These are phyloP conservation scores for Graphium colonna DNA, from an alignment of 2,888 invertebrate species.

Conservation along the genomic window DNA sequence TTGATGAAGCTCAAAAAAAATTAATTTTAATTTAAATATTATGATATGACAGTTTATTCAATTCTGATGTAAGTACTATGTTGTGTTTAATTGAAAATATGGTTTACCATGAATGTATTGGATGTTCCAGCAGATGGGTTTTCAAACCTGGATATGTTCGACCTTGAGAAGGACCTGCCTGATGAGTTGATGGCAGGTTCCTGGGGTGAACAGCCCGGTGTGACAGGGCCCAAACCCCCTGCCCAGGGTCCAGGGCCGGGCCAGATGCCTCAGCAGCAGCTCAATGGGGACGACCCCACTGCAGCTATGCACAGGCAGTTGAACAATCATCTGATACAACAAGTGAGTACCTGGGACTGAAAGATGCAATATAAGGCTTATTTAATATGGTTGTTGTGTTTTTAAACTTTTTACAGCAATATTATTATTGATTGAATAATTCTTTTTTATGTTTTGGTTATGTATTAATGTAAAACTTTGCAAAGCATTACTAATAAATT, in stretches of 20 bases:
- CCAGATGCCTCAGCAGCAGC: slow-evolving; percentile 78
- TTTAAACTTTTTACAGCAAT: no score
- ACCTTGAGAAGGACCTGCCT: slow-evolving; percentile 94
- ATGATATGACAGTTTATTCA: no score
- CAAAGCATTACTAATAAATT: slow-evolving; percentile 50
- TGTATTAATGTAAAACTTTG: slow-evolving; percentile 3
- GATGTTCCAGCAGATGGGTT: slow-evolving; percentile 83
- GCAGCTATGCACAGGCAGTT: slow-evolving; percentile 81
- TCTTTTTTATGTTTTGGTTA: no score
- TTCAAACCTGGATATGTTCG: slow-evolving; percentile 91
- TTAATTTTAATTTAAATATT: no score
- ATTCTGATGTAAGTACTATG: no score
- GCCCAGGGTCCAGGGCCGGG: slow-evolving; percentile 88
- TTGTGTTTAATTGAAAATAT: no score
- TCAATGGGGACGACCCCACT: slow-evolving; percentile 85
- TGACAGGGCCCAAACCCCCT: slow-evolving; percentile 86
- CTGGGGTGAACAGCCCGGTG: slow-evolving; percentile 86
- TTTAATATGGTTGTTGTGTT: slow-evolving; percentile 29
- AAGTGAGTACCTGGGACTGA: slow-evolving; percentile 72
- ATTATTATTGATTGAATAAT: no score
- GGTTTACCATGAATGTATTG: slow-evolving; percentile 15
- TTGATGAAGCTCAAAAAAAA: no score
- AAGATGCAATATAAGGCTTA: no score
- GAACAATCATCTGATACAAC: slow-evolving; percentile 85
- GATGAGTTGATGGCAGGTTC: slow-evolving; percentile 92